These are phyloP conservation scores for Syncerus caffer DNA, from an alignment of 2,797 vertebrate genomes.

Conservation along the genomic window DNA sequence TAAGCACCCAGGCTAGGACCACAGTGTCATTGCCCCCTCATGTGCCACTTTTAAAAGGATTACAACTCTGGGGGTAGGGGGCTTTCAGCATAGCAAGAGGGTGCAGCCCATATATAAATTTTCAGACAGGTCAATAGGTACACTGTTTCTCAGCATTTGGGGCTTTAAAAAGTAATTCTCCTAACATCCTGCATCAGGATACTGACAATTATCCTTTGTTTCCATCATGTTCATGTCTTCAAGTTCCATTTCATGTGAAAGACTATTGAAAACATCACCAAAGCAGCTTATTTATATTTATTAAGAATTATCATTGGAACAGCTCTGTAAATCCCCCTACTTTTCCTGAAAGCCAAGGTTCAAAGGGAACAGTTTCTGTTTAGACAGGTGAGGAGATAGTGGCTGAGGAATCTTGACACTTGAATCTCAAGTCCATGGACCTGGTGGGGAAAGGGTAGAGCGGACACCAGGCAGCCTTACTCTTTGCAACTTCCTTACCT, in stretches of 20 bases:
- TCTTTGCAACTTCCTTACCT: not conserved
- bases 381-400: not conserved
- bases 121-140: not conserved
- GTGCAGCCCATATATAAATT: not conserved
- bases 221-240: not conserved
- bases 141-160: not conserved
- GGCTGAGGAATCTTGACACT: not conserved
- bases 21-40: fast-evolving
- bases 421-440: not conserved
- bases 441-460: fast-evolving
- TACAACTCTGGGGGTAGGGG: not conserved
- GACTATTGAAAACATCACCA: not conserved
- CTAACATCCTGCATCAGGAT: too few relatives aligned
- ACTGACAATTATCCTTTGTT: not conserved
- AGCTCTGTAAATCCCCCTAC: not conserved
- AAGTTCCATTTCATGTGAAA: not conserved
- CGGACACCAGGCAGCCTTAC: fast-evolving
- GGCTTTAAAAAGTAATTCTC: not conserved
- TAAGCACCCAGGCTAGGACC: not conserved
- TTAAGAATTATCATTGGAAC: not conserved
- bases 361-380: not conserved
- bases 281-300: not conserved
- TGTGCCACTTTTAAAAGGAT: not conserved
- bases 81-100: not conserved
- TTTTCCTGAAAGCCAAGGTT: not conserved